phyloP scores from a whole-genome alignment of 2,797 vertebrate genomes.

The Eidolon dupreanum region DNA sequence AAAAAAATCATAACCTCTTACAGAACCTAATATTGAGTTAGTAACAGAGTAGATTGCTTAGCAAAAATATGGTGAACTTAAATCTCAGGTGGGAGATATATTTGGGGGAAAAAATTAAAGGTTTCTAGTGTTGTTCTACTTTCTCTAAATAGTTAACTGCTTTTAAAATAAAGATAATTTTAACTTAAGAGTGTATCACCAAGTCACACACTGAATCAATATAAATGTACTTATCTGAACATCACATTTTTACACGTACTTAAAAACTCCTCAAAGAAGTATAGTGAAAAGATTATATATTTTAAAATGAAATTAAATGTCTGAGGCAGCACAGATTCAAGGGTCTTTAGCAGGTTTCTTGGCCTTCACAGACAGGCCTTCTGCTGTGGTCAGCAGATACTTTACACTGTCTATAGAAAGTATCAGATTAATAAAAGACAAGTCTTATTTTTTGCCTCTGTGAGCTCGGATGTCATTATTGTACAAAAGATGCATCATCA shows the following conservation, averaged over 20 bases:
- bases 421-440: not conserved
- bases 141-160: slow-evolving; percentile 29
- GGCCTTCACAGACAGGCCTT: not conserved
- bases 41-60: not conserved
- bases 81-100: not conserved
- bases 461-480: slow-evolving; percentile 39
- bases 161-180: slow-evolving; percentile 65
- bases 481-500: slow-evolving; percentile 33
- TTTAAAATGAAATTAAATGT: slow-evolving; percentile 39
- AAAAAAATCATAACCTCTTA: not conserved
- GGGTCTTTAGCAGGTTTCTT: not conserved
- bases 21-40: not conserved
- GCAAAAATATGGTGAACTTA: not conserved
- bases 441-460: not conserved
- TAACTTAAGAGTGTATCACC: slow-evolving; percentile 37
- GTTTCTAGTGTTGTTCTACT: slow-evolving; percentile 29
- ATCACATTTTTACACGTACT: slow-evolving; percentile 41
- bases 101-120: not conserved
- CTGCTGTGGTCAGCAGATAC: not conserved
- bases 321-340: not conserved
- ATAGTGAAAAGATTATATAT: slow-evolving; percentile 62
- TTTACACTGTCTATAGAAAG: not conserved
- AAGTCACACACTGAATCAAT: slow-evolving; percentile 28
- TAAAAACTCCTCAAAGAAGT: not conserved
- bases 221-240: slow-evolving; percentile 45